Conservation (phyloP, 1,140 invertebrate genomes). For the Aradophagus sp. region DNA sequence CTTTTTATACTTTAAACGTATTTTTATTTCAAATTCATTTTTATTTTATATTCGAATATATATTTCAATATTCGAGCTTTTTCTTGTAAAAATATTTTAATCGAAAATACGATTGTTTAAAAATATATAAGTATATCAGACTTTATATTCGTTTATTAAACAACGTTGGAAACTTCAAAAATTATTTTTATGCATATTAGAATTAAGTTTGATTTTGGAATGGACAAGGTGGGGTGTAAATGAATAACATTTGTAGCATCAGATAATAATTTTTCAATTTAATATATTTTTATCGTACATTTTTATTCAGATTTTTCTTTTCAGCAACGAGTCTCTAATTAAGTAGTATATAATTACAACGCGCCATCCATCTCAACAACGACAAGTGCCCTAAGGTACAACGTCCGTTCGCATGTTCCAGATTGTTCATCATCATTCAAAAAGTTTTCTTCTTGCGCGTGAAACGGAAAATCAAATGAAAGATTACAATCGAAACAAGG, state of each 20-base stretch:
- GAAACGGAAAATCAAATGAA: conserved; percentile 8
- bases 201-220: no score
- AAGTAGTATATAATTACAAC: conserved; percentile 53
- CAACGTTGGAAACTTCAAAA: no score
- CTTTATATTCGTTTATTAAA: no score
- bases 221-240: no score
- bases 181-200: no score
- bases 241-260: conserved; percentile 10
- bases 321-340: conserved; percentile 51
- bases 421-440: conserved; percentile 26
- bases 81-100: no score
- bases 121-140: no score
- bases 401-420: conserved; percentile 34
- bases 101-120: no score
- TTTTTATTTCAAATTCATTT: no score
- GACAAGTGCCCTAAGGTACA: conserved; percentile 55
- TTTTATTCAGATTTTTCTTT: conserved; percentile 36
- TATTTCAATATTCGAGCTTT: no score
- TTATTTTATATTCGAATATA: no score
- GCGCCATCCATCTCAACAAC: conserved; percentile 48
- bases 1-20: no score
- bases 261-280: conserved; percentile 49
- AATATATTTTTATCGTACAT: conserved; percentile 52
- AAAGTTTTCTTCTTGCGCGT: conserved; percentile 36
- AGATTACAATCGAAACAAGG: background rate